A percentile compares a stretch with the other conserved stretches of the same genome.
phyloP scores from a whole-genome alignment of 2,797 vertebrate species.

The Siniperca undulata region DNA sequence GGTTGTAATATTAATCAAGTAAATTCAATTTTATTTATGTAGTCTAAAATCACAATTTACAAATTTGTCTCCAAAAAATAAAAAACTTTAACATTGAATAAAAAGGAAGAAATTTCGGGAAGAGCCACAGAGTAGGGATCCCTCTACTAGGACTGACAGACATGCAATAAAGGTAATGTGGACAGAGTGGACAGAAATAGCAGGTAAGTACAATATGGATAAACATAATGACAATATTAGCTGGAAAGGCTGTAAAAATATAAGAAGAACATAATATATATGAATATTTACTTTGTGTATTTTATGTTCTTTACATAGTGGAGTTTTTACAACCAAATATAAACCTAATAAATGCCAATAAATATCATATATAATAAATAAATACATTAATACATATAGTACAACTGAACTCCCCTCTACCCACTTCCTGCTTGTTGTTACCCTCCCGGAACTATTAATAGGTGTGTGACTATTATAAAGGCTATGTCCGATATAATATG shows the following conservation, averaged over 20 bases:
- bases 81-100: not conserved
- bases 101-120: not conserved
- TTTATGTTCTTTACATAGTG: not conserved
- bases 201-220: not conserved
- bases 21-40: not conserved
- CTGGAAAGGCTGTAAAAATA: not conserved
- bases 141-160: not conserved
- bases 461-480: too few relatives aligned
- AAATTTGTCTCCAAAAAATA: not conserved
- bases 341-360: too few relatives aligned
- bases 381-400: too few relatives aligned
- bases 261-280: not conserved
- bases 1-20: not conserved
- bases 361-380: too few relatives aligned
- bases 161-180: not conserved
- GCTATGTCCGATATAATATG: too few relatives aligned
- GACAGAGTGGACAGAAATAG: not conserved
- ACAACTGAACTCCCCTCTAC: too few relatives aligned
- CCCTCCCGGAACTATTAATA: too few relatives aligned
- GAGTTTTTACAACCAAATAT: too few relatives aligned
- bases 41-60: not conserved
- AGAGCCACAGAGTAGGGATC: too few relatives aligned
- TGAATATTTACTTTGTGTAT: not conserved
- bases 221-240: not conserved
- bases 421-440: too few relatives aligned